phyloP scores from a whole-genome alignment of 92 coral and sea anemone species.

The Porites evermanni region DNA sequence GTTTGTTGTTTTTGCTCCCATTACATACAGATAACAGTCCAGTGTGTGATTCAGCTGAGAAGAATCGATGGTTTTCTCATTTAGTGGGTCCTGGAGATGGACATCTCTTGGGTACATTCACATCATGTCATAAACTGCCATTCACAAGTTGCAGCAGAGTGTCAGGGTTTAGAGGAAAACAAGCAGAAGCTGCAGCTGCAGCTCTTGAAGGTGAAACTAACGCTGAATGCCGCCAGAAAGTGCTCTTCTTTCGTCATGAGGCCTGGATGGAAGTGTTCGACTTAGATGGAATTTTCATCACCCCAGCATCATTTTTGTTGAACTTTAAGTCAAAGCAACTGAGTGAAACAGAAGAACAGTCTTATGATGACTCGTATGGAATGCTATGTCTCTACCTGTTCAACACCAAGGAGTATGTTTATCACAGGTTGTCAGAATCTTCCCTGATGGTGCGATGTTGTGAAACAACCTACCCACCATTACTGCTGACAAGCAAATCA shows the following conservation, averaged over 20 bases:
- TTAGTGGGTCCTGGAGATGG: slow-evolving; percentile 26
- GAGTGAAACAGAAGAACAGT: not conserved
- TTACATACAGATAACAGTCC: slow-evolving; percentile 9
- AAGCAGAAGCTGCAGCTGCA: not conserved
- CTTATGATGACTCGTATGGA: slow-evolving; percentile 43
- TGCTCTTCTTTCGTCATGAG: slow-evolving; percentile 37
- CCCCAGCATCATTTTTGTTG: slow-evolving; percentile 61
- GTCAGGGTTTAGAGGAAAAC: slow-evolving; percentile 21
- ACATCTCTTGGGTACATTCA: not conserved
- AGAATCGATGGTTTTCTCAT: slow-evolving; percentile 38
- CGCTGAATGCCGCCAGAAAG: slow-evolving; percentile 9
- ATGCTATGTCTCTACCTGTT: slow-evolving; percentile 53
- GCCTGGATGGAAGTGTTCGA: slow-evolving; percentile 54
- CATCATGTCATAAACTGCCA: slow-evolving; percentile 3
- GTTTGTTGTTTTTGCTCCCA: not conserved
- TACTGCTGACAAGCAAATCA: slow-evolving; percentile 65
- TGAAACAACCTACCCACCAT: slow-evolving; percentile 66
- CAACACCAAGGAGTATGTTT: slow-evolving; percentile 18
- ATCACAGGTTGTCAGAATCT: slow-evolving; percentile 70
- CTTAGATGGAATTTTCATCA: slow-evolving; percentile 47
- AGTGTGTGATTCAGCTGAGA: slow-evolving; percentile 9
- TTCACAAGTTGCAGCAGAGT: not conserved
- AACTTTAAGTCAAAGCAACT: slow-evolving; percentile 30
- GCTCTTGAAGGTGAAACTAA: not conserved
- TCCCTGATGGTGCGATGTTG: slow-evolving; percentile 60